Conservation (phyloP, 2,888 invertebrate species). For the Eurois occulta region DNA sequence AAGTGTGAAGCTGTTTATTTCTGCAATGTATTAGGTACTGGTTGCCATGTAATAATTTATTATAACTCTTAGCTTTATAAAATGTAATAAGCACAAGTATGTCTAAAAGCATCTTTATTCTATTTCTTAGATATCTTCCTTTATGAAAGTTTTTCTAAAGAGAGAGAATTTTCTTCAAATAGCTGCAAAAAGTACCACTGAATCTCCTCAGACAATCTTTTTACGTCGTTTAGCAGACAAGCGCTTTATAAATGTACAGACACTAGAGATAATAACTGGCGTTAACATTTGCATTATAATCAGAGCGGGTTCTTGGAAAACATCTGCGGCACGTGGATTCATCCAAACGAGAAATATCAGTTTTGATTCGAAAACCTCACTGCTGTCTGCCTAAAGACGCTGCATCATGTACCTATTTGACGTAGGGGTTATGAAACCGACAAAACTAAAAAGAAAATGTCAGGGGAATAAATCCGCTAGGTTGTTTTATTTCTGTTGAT, state of each 20-base stretch:
- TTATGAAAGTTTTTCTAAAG: not conserved
- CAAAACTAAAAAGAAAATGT: not conserved
- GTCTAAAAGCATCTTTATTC: not conserved
- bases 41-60: slow-evolving; percentile 18
- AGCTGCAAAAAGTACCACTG: slow-evolving; percentile 19
- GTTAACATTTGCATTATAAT: slow-evolving; percentile 33
- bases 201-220: slow-evolving; percentile 38
- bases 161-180: slow-evolving; percentile 13
- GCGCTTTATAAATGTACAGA: slow-evolving; percentile 40
- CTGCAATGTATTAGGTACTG: not conserved
- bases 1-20: slow-evolving; percentile 15
- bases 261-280: slow-evolving; percentile 28
- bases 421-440: not conserved
- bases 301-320: slow-evolving; percentile 27
- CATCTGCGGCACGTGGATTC: slow-evolving; percentile 19
- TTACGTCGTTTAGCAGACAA: slow-evolving; percentile 41
- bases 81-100: not conserved
- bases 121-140: not conserved
- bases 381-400: not conserved
- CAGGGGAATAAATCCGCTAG: not conserved
- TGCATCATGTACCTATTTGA: not conserved
- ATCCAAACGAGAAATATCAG: not conserved
- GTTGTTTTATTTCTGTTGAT: not conserved
- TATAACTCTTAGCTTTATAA: not conserved
- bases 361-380: not conserved